Evolutionary conservation across 2,113 vertebrate species (phyloP).

Genomic region (Chaenocephalus aceratus): DNA sequence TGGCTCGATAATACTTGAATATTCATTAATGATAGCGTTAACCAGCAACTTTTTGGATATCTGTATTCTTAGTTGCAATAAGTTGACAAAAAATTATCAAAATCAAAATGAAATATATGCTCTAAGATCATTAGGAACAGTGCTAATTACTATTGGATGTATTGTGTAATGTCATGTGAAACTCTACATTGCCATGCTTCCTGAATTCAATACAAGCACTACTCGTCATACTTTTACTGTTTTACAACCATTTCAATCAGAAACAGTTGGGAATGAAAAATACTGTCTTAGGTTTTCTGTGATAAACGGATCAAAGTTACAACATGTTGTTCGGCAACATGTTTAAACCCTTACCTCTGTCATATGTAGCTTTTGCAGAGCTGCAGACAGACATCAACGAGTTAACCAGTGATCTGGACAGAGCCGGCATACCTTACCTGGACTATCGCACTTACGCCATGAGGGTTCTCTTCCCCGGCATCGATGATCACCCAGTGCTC

Average conservation of each 20-base stretch:
- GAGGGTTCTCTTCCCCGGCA: conserved; percentile 97
- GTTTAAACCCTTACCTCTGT: background rate
- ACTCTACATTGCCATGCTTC: background rate
- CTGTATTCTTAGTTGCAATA: no score
- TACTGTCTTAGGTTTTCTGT: no score
- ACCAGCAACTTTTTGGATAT: no score
- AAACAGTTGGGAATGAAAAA: background rate
- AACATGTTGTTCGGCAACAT: conserved; percentile 1
- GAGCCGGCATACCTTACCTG: conserved; percentile 95
- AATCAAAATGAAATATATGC: background rate
- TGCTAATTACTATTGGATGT: no score
- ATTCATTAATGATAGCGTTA: background rate
- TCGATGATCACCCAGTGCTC: conserved; percentile 97
- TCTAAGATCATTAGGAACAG: background rate
- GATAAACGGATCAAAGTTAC: background rate
- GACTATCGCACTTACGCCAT: conserved; percentile 98
- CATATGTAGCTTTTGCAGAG: conserved; percentile 92
- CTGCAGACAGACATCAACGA: conserved; percentile 99
- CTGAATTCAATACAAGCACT: background rate
- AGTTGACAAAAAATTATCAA: background rate
- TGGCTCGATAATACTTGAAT: background rate
- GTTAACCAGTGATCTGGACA: conserved; percentile 96
- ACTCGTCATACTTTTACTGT: background rate
- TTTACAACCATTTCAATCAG: background rate
- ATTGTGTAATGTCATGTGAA: background rate